Evolutionary conservation across 2,797 vertebrate species (phyloP).

Genomic region (Chelon labrosus): DNA sequence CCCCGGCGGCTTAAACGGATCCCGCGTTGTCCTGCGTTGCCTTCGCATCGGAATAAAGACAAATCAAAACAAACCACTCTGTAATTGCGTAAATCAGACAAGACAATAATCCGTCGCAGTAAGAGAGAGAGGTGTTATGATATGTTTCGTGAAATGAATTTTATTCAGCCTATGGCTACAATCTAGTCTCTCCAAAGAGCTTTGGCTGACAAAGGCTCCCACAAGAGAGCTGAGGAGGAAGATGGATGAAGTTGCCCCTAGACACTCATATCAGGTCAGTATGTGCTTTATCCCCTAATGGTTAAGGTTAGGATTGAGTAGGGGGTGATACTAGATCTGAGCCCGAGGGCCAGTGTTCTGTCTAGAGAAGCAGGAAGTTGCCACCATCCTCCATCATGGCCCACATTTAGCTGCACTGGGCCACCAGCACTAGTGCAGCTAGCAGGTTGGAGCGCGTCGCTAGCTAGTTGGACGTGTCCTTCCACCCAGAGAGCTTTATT

Average conservation of each 20-base stretch:
- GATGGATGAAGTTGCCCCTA: slow-evolving; percentile 85
- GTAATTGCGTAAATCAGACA: slow-evolving; percentile 57
- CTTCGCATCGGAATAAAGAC: slow-evolving; percentile 1
- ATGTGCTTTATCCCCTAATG: slow-evolving; percentile 86
- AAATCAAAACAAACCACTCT: slow-evolving; percentile 40
- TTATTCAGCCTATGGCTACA: slow-evolving; percentile 80
- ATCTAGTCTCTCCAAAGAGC: slow-evolving; percentile 79
- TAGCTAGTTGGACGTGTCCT: slow-evolving; percentile 95
- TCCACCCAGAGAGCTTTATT: slow-evolving; percentile 99
- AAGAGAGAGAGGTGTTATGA: slow-evolving; percentile 54
- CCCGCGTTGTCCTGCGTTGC: slow-evolving; percentile 1
- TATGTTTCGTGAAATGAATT: slow-evolving; percentile 69
- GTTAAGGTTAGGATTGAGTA: slow-evolving; percentile 85
- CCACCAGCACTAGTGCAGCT: slow-evolving; percentile 86
- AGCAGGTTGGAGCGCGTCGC: slow-evolving; percentile 69
- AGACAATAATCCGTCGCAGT: slow-evolving; percentile 44
- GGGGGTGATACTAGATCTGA: slow-evolving; percentile 80
- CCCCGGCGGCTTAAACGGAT: slow-evolving; percentile 34
- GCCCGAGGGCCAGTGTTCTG: slow-evolving; percentile 77
- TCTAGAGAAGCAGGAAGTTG: slow-evolving; percentile 78
- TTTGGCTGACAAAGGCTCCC: slow-evolving; percentile 81
- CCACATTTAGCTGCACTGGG: slow-evolving; percentile 90
- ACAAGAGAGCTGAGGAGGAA: slow-evolving; percentile 80
- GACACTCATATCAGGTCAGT: slow-evolving; percentile 86
- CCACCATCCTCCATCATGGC: slow-evolving; percentile 90